These are phyloP conservation scores for Apamea monoglypha DNA, from an alignment of 2,888 invertebrate genomes.

Conservation along the genomic window DNA sequence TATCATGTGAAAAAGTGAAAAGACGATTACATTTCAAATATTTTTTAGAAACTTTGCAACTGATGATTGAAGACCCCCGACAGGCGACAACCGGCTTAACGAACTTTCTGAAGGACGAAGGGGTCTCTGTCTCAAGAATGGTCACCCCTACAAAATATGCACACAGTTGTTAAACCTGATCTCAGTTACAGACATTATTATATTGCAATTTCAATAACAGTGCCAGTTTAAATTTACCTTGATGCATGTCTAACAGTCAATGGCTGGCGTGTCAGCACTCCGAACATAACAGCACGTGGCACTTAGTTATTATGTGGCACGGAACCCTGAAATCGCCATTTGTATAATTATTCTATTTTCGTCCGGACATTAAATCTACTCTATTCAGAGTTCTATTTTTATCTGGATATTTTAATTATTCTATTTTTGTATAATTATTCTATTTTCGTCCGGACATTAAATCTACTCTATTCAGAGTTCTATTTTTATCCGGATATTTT, in stretches of 20 bases:
- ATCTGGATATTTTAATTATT: background rate
- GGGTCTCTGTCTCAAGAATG: constrained; percentile 14
- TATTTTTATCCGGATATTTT: background rate
- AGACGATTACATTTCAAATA: constrained; percentile 11
- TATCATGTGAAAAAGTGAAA: constrained; percentile 30
- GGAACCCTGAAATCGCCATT: constrained; percentile 21
- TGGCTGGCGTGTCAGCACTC: constrained; percentile 36
- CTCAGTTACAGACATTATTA: constrained; percentile 29
- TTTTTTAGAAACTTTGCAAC: constrained; percentile 5
- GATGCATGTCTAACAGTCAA: constrained; percentile 22
- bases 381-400: constrained; percentile 13
- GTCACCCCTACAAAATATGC: constrained; percentile 3
- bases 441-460: constrained; percentile 29
- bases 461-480: constrained; percentile 3
- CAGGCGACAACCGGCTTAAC: constrained; percentile 42
- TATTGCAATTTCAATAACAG: constrained; percentile 25
- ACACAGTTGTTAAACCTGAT: constrained; percentile 34
- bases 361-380: background rate
- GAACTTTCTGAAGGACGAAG: constrained; percentile 41
- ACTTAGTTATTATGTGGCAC: constrained; percentile 17
- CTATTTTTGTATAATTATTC: constrained; percentile 28
- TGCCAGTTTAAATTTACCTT: constrained; percentile 11
- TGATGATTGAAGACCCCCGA: background rate
- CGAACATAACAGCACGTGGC: constrained; percentile 38
- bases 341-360: constrained; percentile 26